Evolutionary conservation across 1,140 invertebrate species (phyloP).

Genomic region (Ostrea denselamellosa): DNA sequence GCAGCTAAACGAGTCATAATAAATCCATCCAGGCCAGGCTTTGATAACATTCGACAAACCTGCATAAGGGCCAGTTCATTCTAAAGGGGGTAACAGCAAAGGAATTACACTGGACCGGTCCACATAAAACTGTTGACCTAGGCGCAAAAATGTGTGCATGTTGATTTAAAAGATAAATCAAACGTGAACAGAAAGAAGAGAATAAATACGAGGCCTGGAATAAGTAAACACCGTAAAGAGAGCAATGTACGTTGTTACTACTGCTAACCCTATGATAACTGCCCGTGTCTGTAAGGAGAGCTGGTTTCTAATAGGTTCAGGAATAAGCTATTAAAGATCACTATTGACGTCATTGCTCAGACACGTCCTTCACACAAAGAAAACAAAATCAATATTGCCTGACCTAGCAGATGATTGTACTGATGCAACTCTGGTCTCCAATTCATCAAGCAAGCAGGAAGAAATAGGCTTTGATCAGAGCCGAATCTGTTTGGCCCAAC

Average conservation of each 20-base stretch:
- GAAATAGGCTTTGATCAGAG: neutral
- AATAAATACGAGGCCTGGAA: neutral
- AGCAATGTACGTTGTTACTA: neutral
- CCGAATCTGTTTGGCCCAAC: neutral
- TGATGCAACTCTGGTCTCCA: neutral
- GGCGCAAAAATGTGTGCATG: neutral
- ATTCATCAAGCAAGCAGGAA: neutral
- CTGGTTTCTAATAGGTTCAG: neutral
- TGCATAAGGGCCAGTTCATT: neutral
- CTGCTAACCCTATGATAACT: neutral
- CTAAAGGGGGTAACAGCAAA: conserved; percentile 9
- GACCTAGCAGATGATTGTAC: neutral
- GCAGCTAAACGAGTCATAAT: conserved; percentile 35
- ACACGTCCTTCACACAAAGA: conserved; percentile 32
- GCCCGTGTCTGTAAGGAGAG: neutral
- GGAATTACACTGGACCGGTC: neutral
- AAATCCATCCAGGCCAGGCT: conserved; percentile 13
- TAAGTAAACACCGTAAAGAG: neutral
- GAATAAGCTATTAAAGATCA: conserved; percentile 22
- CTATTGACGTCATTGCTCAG: neutral
- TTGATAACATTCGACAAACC: conserved; percentile 34
- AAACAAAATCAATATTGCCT: conserved; percentile 23
- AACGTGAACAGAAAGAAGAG: neutral
- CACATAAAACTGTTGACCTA: conserved; percentile 32
- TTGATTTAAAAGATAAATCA: conserved; percentile 15